Base-by-base conservation (phyloP, 2,797 vertebrate species). In the Labeo calbasu region DNA sequence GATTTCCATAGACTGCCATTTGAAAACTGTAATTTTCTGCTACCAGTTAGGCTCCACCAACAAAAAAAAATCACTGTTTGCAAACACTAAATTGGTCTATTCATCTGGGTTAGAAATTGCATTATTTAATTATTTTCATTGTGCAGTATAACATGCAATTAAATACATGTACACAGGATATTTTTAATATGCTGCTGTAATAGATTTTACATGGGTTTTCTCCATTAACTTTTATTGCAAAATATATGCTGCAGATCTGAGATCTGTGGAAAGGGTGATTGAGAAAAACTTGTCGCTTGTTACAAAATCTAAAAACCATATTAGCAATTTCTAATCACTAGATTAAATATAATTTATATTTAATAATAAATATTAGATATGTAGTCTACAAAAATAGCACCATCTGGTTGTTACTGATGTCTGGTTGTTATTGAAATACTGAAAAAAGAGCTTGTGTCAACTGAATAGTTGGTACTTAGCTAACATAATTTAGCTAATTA, bases 301-400 rank as follows among this genome's bases (percentile, higher is more conserved):
- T 9, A 13, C 57, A 23, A 59, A 59, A 59, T 23, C 11, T 12
- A 23, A 59, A 59, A 59, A 50, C 1, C n/a, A 12, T 23, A 59
- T 48, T 4, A 23, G 65, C 36, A 46, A 7, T 63, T 10, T 53
- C 23, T 51, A 55, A 19, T 75, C 17, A n/a, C 11, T 53, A 75
- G 46, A 72, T 51, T 72, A 25, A 72, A 72, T 72, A 10, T 48
- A 14, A 72, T 72, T 72, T 36, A 53, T 7, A 5, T 75, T 55
- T 50, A 17, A 75, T 40, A 63, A 15, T 2, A 63, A 28, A 63
- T 63, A 63, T 65, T 65, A 6, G 17, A 65, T 65, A 65, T 65
- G 28, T 2, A 32, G 28, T 32, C 28, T 32, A 32, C 61, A 32
- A 9, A 65, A 65, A 32, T 9, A 65, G 14, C 61, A 65, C 13